Base-by-base conservation (phyloP, 2,797 vertebrate species). In the Alosa sapidissima region DNA sequence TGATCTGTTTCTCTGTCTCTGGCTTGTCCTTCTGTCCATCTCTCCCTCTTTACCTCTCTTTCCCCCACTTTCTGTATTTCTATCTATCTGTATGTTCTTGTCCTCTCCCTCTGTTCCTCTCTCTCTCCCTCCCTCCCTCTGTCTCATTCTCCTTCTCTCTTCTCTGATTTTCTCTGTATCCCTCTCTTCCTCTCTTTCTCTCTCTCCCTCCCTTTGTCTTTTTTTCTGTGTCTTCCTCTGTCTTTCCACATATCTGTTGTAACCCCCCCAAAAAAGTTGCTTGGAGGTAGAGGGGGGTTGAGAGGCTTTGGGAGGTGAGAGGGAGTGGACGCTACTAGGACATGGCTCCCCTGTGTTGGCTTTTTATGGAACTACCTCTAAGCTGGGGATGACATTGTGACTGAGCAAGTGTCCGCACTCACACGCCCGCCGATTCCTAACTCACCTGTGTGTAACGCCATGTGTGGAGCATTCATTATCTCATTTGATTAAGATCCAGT, bases 331-430 rank as follows among this genome's bases (percentile, higher is more conserved):
- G 68, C 68, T 41, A 16, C 68, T 75, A 75, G 68, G 68, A 75
- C 68, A 41, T 75, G 14, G 68, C 14, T 75, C 68, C 68, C 68
- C 68, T 41, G 68, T 75, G 68, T 5, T 75, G 68, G 33, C 68
- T 75, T 36, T 41, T 75, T 75, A 41, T 75, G 68, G 68, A 75
- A 45, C 68, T 75, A 75, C 68, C 68, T 75, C 33, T 75, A 33
- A 75, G 68, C 68, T 75, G 68, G 68, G 68, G 68, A 75, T 75
- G 68, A 75, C 68, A 75, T 75, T 75, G 68, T 14, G 68, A 75
- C 0, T 3, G 28, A 41, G 33, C 33, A 3, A 75, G 14, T 16
- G 68, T 13, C 68, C 36, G 33, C 65, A 28, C 62, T 19, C 68
- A 1, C 68, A 33, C 16, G 11, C 36, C 24, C 36, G 68, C 41